Evolutionary conservation across 2,113 vertebrate genomes (phyloP).

Genomic region (Origma solitaria): DNA sequence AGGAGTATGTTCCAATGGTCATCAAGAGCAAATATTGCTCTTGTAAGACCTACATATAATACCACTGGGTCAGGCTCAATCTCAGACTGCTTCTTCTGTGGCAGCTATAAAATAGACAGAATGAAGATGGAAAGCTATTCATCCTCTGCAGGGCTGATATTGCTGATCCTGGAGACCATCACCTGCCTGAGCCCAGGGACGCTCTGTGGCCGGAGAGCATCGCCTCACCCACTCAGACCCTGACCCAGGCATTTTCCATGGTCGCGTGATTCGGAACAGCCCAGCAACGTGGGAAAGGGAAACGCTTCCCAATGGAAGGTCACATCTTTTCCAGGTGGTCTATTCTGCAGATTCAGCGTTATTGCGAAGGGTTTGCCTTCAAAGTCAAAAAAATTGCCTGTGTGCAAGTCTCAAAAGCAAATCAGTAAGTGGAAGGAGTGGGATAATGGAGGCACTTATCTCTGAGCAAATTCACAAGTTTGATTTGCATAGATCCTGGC

Average conservation of each 20-base stretch:
- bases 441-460: slow-evolving; percentile 12
- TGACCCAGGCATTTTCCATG: neutral
- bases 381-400: neutral
- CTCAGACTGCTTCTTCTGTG: neutral
- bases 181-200: neutral
- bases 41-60: neutral
- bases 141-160: neutral
- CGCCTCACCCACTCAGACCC: neutral
- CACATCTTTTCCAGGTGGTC: slow-evolving; percentile 29
- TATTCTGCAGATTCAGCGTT: neutral
- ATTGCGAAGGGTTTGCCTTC: neutral
- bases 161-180: neutral
- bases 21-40: neutral
- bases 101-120: slow-evolving; percentile 34
- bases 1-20: neutral
- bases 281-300: neutral
- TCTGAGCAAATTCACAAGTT: neutral
- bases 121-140: slow-evolving; percentile 21
- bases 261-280: neutral
- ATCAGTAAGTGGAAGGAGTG: neutral
- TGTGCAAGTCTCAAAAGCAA: neutral
- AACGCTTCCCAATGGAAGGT: neutral
- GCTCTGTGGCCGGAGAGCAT: neutral
- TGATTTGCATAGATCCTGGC: slow-evolving; percentile 20
- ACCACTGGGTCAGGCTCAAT: slow-evolving; percentile 19